Percentiles rank a stretch among this genome's conserved stretches.
These are phyloP conservation scores for Melanaphis sacchari DNA, from an alignment of 1,140 invertebrate genomes.

Conservation along the genomic window DNA sequence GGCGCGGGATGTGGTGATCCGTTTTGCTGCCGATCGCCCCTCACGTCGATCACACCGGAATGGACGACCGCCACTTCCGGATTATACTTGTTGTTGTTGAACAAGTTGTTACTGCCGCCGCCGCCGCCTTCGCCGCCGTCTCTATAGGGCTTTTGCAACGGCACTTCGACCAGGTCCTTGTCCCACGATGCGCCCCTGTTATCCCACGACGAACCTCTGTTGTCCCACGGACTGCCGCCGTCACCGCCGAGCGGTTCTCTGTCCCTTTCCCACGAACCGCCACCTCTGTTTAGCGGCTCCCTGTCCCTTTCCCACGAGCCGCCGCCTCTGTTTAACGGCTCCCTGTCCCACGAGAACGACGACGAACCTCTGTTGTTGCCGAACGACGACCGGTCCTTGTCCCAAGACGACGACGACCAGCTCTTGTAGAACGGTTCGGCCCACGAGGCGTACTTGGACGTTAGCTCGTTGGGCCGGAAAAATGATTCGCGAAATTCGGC, in stretches of 20 bases:
- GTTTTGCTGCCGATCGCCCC: background rate
- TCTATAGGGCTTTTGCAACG: background rate
- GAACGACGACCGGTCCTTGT: no score
- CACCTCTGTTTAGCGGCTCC: background rate
- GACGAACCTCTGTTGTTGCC: no score
- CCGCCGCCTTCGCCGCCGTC: background rate
- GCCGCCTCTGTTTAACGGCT: background rate
- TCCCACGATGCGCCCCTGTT: slow-evolving; percentile 26
- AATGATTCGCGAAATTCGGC: slow-evolving; percentile 45
- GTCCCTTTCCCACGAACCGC: slow-evolving; percentile 29
- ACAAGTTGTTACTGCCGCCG: background rate
- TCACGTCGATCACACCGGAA: slow-evolving; percentile 39
- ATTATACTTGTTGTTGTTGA: background rate
- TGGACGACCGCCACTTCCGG: slow-evolving; percentile 41
- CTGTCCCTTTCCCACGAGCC: slow-evolving; percentile 38
- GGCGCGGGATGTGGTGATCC: background rate
- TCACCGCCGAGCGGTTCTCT: background rate
- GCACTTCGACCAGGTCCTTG: slow-evolving; percentile 38
- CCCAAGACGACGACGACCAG: slow-evolving; percentile 4
- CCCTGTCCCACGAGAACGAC: background rate
- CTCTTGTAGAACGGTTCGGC: slow-evolving; percentile 35
- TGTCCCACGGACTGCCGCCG: background rate
- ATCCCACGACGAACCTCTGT: background rate
- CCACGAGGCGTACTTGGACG: slow-evolving; percentile 46
- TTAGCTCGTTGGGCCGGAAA: slow-evolving; percentile 33